A percentile compares a stretch with the other conserved stretches of the same genome.
phyloP scores from a whole-genome alignment of 2,888 invertebrate species.

The Tolmerus cingulatus region DNA sequence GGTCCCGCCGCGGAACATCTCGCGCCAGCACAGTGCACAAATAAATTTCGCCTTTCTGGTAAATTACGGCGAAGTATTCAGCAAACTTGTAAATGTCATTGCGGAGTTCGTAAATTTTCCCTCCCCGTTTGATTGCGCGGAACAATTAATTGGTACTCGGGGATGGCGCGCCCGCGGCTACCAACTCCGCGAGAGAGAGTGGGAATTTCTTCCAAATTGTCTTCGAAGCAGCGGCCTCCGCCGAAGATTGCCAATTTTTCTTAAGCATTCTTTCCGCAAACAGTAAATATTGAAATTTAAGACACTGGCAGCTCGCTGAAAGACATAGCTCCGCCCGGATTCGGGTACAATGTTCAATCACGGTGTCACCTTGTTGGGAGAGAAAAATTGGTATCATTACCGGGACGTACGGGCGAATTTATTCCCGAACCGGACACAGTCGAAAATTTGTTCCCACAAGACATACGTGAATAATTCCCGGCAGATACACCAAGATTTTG shows the following conservation, averaged over 20 bases:
- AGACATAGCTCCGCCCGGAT: neutral
- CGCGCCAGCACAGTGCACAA: constrained; percentile 10
- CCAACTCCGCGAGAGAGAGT: neutral
- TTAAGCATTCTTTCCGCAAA: neutral
- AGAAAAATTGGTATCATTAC: constrained; percentile 30
- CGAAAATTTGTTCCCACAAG: constrained; percentile 1
- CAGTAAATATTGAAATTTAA: constrained; percentile 35
- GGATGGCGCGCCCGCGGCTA: neutral
- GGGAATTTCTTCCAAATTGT: constrained; percentile 19
- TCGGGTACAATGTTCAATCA: constrained; percentile 4
- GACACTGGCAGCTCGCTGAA: neutral
- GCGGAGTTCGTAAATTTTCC: constrained; percentile 42
- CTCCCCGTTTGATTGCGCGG: constrained; percentile 18
- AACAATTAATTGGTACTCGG: constrained; percentile 36
- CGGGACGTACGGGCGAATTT: neutral
- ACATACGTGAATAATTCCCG: neutral
- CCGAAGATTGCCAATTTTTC: neutral
- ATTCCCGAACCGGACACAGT: neutral
- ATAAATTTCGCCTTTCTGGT: constrained; percentile 43
- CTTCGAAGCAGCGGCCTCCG: neutral
- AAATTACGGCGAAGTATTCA: constrained; percentile 43
- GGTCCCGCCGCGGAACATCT: neutral
- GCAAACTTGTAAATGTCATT: constrained; percentile 45
- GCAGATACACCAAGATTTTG: neutral
- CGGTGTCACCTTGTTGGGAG: constrained; percentile 7